phyloP scores from a whole-genome alignment of 1,140 invertebrate genomes.

The Probaryconus sp. region DNA sequence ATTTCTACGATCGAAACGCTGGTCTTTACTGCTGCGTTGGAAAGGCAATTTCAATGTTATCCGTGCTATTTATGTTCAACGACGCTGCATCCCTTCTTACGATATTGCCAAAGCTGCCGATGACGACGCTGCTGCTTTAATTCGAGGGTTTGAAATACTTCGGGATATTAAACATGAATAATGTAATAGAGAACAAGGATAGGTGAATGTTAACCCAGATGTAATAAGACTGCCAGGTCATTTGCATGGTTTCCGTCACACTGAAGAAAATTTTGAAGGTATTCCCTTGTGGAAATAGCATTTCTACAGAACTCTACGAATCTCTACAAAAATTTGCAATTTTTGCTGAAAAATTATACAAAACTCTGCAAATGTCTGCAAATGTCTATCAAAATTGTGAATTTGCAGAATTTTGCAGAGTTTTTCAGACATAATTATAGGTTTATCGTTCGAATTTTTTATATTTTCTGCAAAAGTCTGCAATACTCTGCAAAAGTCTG shows the following conservation, averaged over 20 bases:
- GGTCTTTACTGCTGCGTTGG: constrained; percentile 17
- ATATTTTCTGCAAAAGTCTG: too few relatives aligned
- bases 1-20: neutral
- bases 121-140: constrained; percentile 63
- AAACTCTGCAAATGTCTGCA: too few relatives aligned
- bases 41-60: constrained; percentile 62
- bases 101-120: constrained; percentile 66
- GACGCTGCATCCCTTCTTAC: constrained; percentile 62
- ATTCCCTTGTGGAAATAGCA: too few relatives aligned
- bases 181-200: constrained; percentile 69
- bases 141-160: constrained; percentile 73
- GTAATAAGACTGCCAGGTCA: constrained; percentile 63
- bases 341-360: too few relatives aligned
- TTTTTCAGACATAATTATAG: too few relatives aligned
- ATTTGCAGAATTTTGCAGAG: too few relatives aligned
- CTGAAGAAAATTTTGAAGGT: too few relatives aligned
- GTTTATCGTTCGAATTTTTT: too few relatives aligned
- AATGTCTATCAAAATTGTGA: too few relatives aligned
- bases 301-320: too few relatives aligned
- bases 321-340: too few relatives aligned
- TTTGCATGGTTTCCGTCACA: constrained; percentile 11
- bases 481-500: too few relatives aligned
- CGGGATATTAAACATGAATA: constrained; percentile 77
- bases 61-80: constrained; percentile 58
- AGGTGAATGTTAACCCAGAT: constrained; percentile 45